Evolutionary conservation across 2,113 vertebrate species (phyloP).

Genomic region (Pelecanoides urinatrix): DNA sequence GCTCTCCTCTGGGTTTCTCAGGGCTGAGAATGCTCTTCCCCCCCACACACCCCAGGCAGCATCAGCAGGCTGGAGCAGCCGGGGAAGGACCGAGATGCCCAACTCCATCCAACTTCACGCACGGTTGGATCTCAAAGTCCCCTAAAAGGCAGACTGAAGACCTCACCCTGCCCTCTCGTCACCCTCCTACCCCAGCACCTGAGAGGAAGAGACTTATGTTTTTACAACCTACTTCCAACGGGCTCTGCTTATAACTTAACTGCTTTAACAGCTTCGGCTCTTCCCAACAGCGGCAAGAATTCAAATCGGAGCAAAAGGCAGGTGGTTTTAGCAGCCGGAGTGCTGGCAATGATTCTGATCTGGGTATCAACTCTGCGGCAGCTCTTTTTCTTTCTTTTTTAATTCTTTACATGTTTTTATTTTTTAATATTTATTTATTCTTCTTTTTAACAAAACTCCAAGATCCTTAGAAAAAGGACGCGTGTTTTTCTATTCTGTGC

Average conservation of each 20-base stretch:
- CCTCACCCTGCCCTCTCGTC: not conserved
- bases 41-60: not conserved
- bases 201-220: not conserved
- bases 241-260: not conserved
- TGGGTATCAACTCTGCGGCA: not conserved
- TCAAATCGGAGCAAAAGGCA: not conserved
- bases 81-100: not conserved
- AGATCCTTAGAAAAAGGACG: not conserved
- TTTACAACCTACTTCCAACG: not conserved
- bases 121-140: rapidly evolving
- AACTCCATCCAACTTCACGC: not conserved
- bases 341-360: not conserved
- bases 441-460: not conserved
- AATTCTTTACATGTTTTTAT: not conserved
- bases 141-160: not conserved
- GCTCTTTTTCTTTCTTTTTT: not conserved
- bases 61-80: not conserved
- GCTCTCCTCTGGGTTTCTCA: not conserved
- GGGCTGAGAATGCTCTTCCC: not conserved
- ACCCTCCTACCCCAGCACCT: not conserved
- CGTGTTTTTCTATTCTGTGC: not conserved
- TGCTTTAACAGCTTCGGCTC: not conserved
- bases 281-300: not conserved
- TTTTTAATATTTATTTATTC: not conserved
- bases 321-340: not conserved